Evolutionary conservation across 2,888 invertebrate species (phyloP).

Genomic region (Troides helena): DNA sequence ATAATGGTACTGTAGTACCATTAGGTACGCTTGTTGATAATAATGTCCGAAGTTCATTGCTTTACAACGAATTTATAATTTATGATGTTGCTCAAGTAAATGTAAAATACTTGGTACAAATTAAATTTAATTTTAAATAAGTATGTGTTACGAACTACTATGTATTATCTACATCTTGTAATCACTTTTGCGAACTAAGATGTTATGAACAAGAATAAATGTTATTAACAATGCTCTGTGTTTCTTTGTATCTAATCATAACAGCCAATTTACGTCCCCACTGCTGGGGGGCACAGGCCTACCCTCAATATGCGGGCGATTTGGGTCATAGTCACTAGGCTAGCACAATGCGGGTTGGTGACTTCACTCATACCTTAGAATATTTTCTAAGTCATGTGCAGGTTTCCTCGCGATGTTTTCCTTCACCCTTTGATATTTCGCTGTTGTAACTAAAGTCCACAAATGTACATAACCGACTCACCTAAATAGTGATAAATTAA

Average conservation of each 20-base stretch:
- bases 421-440: too few relatives aligned
- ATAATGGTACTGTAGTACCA: conserved; percentile 81
- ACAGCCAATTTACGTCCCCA: too few relatives aligned
- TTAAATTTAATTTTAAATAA: conserved; percentile 68
- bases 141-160: neutral
- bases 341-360: too few relatives aligned
- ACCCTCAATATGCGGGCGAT: too few relatives aligned
- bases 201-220: neutral
- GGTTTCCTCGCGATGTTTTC: too few relatives aligned
- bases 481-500: too few relatives aligned
- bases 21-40: conserved; percentile 82
- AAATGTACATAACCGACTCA: too few relatives aligned
- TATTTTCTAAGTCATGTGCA: too few relatives aligned
- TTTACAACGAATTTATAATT: conserved; percentile 97
- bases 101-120: conserved; percentile 90
- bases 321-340: too few relatives aligned
- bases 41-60: conserved; percentile 71
- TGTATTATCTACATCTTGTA: neutral
- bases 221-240: neutral
- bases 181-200: neutral
- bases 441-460: too few relatives aligned
- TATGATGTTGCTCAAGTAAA: conserved; percentile 97
- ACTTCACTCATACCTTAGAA: too few relatives aligned
- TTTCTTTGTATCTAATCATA: neutral
- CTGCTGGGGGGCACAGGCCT: too few relatives aligned